Conservation (phyloP, 2,113 vertebrate genomes). For the Phalacrocorax brasilianus region DNA sequence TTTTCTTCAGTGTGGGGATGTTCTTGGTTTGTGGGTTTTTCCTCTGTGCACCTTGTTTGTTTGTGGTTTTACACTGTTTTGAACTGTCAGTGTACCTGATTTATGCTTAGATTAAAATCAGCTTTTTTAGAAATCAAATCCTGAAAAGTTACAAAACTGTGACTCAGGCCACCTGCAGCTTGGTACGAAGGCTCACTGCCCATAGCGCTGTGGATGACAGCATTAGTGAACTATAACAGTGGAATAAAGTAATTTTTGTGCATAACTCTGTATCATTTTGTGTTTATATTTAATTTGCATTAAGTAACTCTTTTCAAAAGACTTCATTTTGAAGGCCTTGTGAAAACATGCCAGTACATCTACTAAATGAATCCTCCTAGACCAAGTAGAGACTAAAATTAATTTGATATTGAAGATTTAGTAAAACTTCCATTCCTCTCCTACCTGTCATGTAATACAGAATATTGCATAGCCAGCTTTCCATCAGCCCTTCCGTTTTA, state of each 20-base stretch:
- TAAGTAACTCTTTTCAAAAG: not conserved
- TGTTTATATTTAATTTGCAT: not conserved
- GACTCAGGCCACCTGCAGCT: not conserved
- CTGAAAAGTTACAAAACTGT: not conserved
- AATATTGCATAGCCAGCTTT: not conserved
- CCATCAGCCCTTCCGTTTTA: not conserved
- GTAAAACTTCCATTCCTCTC: not conserved
- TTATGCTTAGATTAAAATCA: not conserved
- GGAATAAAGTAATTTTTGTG: not conserved
- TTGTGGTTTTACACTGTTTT: not conserved
- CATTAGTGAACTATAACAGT: not conserved
- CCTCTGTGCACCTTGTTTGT: not conserved
- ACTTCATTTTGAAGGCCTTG: not conserved
- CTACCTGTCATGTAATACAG: not conserved
- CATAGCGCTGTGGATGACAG: fast-evolving
- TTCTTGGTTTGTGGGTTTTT: not conserved
- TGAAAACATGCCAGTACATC: not conserved
- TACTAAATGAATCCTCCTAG: not conserved
- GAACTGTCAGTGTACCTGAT: not conserved
- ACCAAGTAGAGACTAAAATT: not conserved
- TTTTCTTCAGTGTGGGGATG: not conserved
- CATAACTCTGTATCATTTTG: not conserved
- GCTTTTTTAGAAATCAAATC: not conserved
- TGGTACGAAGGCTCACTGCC: not conserved
- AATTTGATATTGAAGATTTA: not conserved